Evolutionary conservation across 2,113 vertebrate species (phyloP).

Genomic region (Chiloscyllium plagiosum): DNA sequence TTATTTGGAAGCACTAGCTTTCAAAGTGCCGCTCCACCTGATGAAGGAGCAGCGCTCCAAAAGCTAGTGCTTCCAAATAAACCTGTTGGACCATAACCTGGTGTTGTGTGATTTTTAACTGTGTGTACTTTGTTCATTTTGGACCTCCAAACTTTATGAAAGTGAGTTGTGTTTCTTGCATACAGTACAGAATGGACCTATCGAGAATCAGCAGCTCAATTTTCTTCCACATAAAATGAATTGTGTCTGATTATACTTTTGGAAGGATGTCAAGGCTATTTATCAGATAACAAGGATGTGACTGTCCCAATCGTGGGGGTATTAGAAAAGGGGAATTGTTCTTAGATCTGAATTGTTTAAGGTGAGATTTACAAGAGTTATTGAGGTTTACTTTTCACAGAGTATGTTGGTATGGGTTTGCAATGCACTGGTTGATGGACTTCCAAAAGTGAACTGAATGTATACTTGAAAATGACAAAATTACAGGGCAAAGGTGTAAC

Average conservation of each 20-base stretch:
- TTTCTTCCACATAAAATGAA: background rate
- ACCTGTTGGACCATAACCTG: no score
- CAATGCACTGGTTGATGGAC: background rate
- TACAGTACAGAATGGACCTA: background rate
- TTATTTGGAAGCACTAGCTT: no score
- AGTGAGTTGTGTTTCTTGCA: background rate
- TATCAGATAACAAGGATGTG: background rate
- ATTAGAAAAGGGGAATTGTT: background rate
- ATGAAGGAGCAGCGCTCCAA: no score
- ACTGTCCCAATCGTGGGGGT: background rate
- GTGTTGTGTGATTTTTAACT: no score
- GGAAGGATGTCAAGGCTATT: background rate
- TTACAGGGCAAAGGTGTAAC: background rate
- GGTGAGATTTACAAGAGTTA: background rate
- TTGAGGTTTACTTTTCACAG: background rate
- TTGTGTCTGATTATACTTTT: background rate
- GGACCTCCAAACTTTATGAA: background rate
- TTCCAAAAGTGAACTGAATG: background rate
- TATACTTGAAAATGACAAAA: background rate
- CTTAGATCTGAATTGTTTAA: background rate
- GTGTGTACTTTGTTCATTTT: background rate
- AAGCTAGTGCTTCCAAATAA: no score
- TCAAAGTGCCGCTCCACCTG: no score
- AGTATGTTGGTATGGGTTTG: background rate
- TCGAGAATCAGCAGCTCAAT: background rate